Percentiles rank a stretch among this genome's conserved stretches.
Conservation (phyloP, 2,797 vertebrate genomes). For the Hydrophis major region DNA sequence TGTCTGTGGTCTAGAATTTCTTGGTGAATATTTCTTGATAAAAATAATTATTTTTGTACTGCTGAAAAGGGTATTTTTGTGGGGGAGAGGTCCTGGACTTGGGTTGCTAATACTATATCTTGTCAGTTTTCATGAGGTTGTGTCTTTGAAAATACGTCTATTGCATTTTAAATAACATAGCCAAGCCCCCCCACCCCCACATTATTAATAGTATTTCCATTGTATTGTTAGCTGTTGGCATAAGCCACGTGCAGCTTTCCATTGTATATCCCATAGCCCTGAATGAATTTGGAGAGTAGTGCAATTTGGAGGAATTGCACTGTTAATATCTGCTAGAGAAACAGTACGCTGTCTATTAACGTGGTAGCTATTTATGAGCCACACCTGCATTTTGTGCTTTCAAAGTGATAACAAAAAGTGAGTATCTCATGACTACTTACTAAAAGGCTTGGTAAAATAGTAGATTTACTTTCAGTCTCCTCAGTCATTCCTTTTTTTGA, state of each 20-base stretch:
- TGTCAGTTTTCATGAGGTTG: background rate
- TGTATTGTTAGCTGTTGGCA: background rate
- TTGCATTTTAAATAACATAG: background rate
- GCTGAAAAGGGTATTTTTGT: background rate
- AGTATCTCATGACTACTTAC: background rate
- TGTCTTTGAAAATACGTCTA: background rate
- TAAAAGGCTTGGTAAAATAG: background rate
- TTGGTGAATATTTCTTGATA: constrained; percentile 7
- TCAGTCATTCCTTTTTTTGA: background rate
- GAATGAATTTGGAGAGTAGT: background rate
- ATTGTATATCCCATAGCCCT: background rate
- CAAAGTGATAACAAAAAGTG: background rate
- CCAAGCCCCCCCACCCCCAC: no score
- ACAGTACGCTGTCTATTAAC: background rate
- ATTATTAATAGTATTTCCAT: background rate
- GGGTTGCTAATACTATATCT: background rate
- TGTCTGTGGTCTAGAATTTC: constrained; percentile 13
- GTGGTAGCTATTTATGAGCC: background rate
- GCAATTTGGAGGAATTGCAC: background rate
- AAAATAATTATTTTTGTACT: background rate
- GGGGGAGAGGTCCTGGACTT: background rate
- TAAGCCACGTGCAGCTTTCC: background rate
- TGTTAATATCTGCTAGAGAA: background rate
- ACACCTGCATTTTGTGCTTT: background rate
- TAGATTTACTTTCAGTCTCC: background rate